phyloP scores from a whole-genome alignment of 1,140 invertebrate species.

The Drosophila fuyamai region DNA sequence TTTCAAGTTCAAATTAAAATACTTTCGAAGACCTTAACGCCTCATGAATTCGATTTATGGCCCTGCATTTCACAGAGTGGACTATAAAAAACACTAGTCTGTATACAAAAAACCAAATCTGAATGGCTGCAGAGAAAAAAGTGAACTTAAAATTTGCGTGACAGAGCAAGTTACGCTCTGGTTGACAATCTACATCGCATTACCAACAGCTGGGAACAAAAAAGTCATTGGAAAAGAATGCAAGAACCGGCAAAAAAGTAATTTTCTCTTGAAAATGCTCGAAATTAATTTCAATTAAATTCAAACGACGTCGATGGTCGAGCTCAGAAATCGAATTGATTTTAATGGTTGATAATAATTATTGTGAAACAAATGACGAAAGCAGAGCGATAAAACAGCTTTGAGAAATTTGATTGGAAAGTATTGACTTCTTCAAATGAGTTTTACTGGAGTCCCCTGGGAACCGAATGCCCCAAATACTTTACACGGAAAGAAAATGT shows the following conservation, averaged over 20 bases:
- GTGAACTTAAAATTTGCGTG: conserved; percentile 55
- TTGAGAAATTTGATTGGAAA: conserved; percentile 8
- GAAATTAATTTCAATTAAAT: conserved; percentile 60
- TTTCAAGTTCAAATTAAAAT: conserved; percentile 77
- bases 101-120: conserved; percentile 25
- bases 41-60: conserved; percentile 71
- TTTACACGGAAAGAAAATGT: too few species aligned
- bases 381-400: conserved; percentile 6
- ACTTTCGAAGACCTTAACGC: conserved; percentile 68
- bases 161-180: conserved; percentile 73
- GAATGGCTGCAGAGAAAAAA: conserved; percentile 10
- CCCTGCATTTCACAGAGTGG: conserved; percentile 37
- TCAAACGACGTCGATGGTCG: conserved; percentile 37
- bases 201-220: conserved; percentile 15
- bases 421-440: conserved; percentile 1
- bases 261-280: conserved; percentile 55
- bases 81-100: conserved; percentile 22
- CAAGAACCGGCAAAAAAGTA: conserved; percentile 25
- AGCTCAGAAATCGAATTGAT: conserved; percentile 31
- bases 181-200: conserved; percentile 62
- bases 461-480: conserved; percentile 4
- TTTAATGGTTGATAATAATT: conserved; percentile 8
- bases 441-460: conserved; percentile 4
- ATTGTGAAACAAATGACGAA: conserved; percentile 11
- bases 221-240: conserved; percentile 20